A percentile compares a stretch with the other conserved stretches of the same genome.
phyloP scores from a whole-genome alignment of 2,113 vertebrate species.

The Geococcyx californianus region DNA sequence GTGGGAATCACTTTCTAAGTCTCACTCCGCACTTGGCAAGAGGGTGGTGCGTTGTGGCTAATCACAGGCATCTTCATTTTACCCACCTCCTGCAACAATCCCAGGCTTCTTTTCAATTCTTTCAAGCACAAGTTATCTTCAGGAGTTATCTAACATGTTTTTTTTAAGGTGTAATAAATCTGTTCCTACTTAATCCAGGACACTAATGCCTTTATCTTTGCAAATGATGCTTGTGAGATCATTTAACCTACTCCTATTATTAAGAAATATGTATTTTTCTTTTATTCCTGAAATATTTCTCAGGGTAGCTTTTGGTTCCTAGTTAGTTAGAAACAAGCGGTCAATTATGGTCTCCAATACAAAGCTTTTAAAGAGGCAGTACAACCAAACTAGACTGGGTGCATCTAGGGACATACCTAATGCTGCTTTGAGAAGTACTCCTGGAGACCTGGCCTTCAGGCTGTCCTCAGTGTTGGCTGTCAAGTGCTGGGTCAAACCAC shows the following conservation, averaged over 20 bases:
- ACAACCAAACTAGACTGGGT: not conserved
- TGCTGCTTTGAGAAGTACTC: not conserved
- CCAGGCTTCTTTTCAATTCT: not conserved
- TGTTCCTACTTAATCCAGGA: not conserved
- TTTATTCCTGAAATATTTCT: not conserved
- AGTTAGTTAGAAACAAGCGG: constrained; percentile 12
- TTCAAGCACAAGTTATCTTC: not conserved
- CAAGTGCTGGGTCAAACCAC: not conserved
- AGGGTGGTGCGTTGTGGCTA: not conserved
- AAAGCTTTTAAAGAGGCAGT: not conserved
- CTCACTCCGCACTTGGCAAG: not conserved
- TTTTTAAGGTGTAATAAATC: not conserved
- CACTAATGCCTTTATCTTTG: not conserved
- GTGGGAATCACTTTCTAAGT: not conserved
- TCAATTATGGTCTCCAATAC: not conserved
- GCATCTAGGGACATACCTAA: not conserved
- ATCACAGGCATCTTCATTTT: not conserved
- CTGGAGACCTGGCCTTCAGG: not conserved
- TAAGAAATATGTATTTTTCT: not conserved
- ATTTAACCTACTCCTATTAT: not conserved
- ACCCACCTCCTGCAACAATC: not conserved
- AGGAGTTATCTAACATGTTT: not conserved
- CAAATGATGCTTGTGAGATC: not conserved
- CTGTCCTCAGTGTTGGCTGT: not conserved
- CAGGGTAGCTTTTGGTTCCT: not conserved